Evolutionary conservation across 2,797 vertebrate genomes (phyloP).

Genomic region (Hoplostethus mediterraneus): DNA sequence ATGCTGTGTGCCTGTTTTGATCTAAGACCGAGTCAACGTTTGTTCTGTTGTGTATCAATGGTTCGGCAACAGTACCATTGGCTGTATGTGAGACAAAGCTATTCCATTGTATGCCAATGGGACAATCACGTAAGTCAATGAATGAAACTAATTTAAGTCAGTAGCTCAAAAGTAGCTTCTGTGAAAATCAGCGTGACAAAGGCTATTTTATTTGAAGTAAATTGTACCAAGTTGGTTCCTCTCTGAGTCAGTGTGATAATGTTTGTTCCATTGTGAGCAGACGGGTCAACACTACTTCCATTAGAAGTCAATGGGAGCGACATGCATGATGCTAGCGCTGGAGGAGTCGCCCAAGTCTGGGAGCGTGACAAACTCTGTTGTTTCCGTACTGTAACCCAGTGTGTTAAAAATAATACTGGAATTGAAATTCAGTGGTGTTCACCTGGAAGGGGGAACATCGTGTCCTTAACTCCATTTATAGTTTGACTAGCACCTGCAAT

Average conservation of each 20-base stretch:
- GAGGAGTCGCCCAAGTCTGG: neutral
- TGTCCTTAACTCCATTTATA: slow-evolving; percentile 54
- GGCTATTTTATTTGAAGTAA: slow-evolving; percentile 36
- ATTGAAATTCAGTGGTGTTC: slow-evolving; percentile 57
- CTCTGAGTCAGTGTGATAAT: neutral
- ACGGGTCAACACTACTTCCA: neutral
- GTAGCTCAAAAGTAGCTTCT: too few species aligned
- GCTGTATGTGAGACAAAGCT: too few species aligned
- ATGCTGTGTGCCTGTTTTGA: too few species aligned
- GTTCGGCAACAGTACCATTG: too few species aligned
- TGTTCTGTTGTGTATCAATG: too few species aligned
- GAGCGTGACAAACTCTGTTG: slow-evolving; percentile 18
- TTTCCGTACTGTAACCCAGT: neutral
- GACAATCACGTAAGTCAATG: too few species aligned
- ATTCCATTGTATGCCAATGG: too few species aligned
- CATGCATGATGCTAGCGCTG: neutral
- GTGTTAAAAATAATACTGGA: slow-evolving; percentile 39
- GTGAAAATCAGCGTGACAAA: too few species aligned
- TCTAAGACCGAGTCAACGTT: too few species aligned
- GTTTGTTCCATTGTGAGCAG: neutral
- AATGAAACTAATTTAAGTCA: too few species aligned
- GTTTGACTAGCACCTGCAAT: slow-evolving; percentile 59
- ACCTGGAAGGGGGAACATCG: slow-evolving; percentile 49
- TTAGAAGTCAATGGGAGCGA: neutral
- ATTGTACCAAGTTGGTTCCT: neutral